Conservation (phyloP, 2,888 invertebrate species). For the Agonum fuliginosum region DNA sequence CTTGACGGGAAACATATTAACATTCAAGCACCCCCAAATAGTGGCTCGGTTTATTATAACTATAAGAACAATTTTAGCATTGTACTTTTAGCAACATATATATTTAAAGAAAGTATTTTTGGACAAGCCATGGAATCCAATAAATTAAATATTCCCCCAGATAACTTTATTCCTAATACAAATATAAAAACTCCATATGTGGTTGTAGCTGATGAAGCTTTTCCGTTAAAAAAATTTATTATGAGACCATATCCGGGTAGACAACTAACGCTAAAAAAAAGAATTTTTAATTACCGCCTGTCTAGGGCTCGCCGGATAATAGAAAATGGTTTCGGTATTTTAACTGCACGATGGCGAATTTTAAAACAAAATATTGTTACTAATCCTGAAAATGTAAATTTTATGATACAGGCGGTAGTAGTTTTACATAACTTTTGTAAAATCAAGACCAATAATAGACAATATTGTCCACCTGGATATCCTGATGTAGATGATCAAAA, state of each 20-base stretch:
- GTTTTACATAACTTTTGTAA: not conserved
- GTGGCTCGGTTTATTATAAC: too few species aligned
- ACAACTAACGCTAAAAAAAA: not conserved
- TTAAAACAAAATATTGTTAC: not conserved
- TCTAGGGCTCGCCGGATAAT: too few species aligned
- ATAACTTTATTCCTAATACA: not conserved
- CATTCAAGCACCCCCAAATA: constrained; percentile 46
- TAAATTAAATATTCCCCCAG: not conserved
- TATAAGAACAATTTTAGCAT: too few species aligned
- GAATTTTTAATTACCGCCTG: constrained; percentile 19
- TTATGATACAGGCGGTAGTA: not conserved
- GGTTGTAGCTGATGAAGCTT: constrained; percentile 61
- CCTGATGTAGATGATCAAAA: not conserved
- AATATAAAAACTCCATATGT: constrained; percentile 55
- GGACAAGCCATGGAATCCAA: constrained; percentile 46
- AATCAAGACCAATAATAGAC: not conserved
- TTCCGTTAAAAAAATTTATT: constrained; percentile 50
- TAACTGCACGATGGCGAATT: not conserved
- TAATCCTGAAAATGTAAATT: not conserved
- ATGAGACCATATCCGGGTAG: constrained; percentile 50
- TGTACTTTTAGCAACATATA: constrained; percentile 51
- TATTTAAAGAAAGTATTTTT: constrained; percentile 57
- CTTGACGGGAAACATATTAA: constrained; percentile 62
- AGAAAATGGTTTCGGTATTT: not conserved
- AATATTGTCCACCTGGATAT: not conserved